Conservation (phyloP, 2,113 vertebrate species). For the Melanerpes aurifrons region DNA sequence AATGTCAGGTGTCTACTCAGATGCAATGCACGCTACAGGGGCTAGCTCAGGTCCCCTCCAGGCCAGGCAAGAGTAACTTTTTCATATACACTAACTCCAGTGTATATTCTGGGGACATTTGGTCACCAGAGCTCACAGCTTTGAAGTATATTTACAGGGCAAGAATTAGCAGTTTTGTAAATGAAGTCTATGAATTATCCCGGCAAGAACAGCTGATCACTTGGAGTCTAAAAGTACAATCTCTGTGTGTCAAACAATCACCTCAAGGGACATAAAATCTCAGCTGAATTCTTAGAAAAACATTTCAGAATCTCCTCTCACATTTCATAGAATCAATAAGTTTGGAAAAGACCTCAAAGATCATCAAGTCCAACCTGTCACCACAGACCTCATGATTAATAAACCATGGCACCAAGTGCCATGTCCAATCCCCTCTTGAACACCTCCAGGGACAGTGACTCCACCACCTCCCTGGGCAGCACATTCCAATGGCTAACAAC, state of each 20-base stretch:
- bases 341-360: too few relatives aligned
- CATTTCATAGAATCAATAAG: neutral
- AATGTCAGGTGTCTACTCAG: neutral
- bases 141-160: neutral
- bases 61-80: neutral
- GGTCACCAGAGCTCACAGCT: neutral
- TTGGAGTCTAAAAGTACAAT: neutral
- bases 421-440: too few relatives aligned
- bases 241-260: neutral
- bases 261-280: neutral
- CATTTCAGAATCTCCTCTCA: neutral
- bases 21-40: neutral
- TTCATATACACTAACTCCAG: neutral
- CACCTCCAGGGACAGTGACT: too few relatives aligned
- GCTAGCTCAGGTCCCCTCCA: neutral
- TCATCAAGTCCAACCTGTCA: too few relatives aligned
- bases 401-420: too few relatives aligned
- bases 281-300: neutral
- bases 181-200: neutral
- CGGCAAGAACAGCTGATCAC: neutral
- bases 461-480: too few relatives aligned
- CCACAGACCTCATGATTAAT: too few relatives aligned
- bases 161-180: neutral
- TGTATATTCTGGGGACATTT: neutral
- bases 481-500: too few relatives aligned